Base-by-base conservation (phyloP, 1,140 invertebrate species). In the Bactericera cockerelli region DNA sequence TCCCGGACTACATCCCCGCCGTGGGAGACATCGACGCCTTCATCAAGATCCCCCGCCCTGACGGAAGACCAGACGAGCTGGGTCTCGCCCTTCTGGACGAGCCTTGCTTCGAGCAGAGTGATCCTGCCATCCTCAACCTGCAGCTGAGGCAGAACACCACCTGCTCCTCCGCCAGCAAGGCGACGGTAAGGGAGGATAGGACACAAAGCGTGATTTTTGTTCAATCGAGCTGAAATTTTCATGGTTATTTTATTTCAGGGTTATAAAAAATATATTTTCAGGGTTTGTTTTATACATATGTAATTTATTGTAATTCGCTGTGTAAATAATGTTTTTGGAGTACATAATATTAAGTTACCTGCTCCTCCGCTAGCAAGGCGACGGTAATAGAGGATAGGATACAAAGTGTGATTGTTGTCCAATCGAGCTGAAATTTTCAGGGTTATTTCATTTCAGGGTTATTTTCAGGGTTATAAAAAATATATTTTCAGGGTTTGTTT, bases 1-100 rank as follows among this genome's bases (percentile, higher is more conserved):
- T 98, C 57, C 93, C 94, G 0, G 93, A 98, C 67, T 98, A 86
- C 71, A 92, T 98, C 65, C 95, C 96, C 21, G 89, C 93, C 8
- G 93, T 99, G 26, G 96, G 96, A 0, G 95, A 99, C 71, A 93
- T 96, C 66, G 95, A 99, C 73, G 93, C 93, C 4, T 98, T 99
- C 71, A 80, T 99, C 25, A 98, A 98, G 76, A 84, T 97, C 1
- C 76, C 81, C 19, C 77, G 88, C 21, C 92, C 92, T 1, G 86
- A 93, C 65, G 77, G 75, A 4, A 70, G 83, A 49, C 74, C 78
- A 6, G 81, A 87, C 36, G 78, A 79, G 56, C 64, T 92, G 55
- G 96, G 96, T 2, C 69, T 99, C 26, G 80, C 78, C 2, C 83
- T 95, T 1, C 71, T 99, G 25, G 96, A 99, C 70, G 96, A 99